Evolutionary conservation across 1,140 invertebrate species (phyloP).

Genomic region (Atta texana): DNA sequence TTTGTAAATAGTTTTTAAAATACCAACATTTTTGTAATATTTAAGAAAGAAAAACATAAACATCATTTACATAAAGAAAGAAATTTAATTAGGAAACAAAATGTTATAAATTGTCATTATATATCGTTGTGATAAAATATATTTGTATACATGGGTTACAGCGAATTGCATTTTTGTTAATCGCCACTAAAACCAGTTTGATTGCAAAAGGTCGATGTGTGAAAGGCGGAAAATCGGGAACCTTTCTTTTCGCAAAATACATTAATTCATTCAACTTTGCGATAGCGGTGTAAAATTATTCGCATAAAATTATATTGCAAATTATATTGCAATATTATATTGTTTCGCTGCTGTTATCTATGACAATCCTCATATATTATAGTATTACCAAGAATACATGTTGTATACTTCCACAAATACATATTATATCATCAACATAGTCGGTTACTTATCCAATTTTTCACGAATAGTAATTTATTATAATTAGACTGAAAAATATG

Average conservation of each 20-base stretch:
- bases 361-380: background rate
- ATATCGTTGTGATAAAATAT: background rate
- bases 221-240: conserved; percentile 22
- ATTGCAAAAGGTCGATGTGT: conserved; percentile 27
- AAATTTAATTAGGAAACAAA: conserved; percentile 17
- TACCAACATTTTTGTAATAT: background rate
- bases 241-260: background rate
- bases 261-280: background rate
- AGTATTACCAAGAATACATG: conserved; percentile 1
- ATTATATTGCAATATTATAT: background rate
- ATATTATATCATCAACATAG: background rate
- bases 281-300: conserved; percentile 5
- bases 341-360: background rate
- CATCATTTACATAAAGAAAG: background rate
- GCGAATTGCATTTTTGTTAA: conserved; percentile 7
- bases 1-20: background rate
- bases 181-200: conserved; percentile 49
- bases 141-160: background rate
- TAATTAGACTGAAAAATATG: background rate
- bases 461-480: conserved; percentile 12
- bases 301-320: background rate
- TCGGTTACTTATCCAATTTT: conserved; percentile 6
- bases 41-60: background rate
- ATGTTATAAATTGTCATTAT: background rate
- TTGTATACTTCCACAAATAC: conserved; percentile 18